Evolutionary conservation across 2,888 invertebrate genomes (phyloP).

Genomic region (Galeopsomyia nigrocyanea): DNA sequence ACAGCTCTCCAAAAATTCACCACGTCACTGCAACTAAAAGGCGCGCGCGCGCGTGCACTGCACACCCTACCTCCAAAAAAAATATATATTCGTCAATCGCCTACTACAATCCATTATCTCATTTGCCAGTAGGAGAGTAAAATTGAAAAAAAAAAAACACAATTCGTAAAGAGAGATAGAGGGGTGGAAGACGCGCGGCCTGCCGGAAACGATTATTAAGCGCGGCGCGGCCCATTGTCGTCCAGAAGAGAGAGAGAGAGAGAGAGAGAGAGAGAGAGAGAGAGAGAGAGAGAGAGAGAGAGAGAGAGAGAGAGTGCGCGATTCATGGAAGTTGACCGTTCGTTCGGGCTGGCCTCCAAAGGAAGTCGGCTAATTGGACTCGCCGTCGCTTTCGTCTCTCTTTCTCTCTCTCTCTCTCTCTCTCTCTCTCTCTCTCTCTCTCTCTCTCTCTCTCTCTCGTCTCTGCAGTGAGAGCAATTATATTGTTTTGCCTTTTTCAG

Average conservation of each 20-base stretch:
- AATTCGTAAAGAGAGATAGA: background rate
- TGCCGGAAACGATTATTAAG: slow-evolving; percentile 64
- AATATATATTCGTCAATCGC: slow-evolving; percentile 42
- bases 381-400: slow-evolving; percentile 24
- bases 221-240: slow-evolving; percentile 49
- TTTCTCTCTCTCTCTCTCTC: background rate
- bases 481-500: too few species aligned
- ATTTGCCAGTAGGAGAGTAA: slow-evolving; percentile 45
- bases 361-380: slow-evolving; percentile 58
- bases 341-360: slow-evolving; percentile 43
- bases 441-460: background rate
- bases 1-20: too few species aligned
- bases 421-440: background rate
- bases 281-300: slow-evolving; percentile 37
- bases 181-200: slow-evolving; percentile 4
- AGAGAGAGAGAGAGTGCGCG: slow-evolving; percentile 50
- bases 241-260: slow-evolving; percentile 23
- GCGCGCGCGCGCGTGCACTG: too few species aligned
- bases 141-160: slow-evolving; percentile 39
- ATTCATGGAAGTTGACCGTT: slow-evolving; percentile 57
- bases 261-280: slow-evolving; percentile 44
- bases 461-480: too few species aligned
- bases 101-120: slow-evolving; percentile 47
- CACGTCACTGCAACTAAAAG: too few species aligned
- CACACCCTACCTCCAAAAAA: background rate